These are phyloP conservation scores for Unio pictorum DNA, from an alignment of 2,888 invertebrate genomes.

Conservation along the genomic window DNA sequence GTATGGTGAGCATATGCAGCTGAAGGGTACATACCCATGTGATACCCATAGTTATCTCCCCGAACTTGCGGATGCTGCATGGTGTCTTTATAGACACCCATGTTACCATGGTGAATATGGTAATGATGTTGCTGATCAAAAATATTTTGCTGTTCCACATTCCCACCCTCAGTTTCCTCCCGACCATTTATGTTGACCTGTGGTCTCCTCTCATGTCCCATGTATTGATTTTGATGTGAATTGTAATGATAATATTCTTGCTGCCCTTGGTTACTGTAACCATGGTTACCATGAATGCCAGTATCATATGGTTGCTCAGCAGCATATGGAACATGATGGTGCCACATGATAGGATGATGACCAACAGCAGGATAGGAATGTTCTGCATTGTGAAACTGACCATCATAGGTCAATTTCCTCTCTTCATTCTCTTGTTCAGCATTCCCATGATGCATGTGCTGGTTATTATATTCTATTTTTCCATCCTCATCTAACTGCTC, in stretches of 20 bases:
- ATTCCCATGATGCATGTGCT: constrained; percentile 3
- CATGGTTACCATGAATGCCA: constrained; percentile 14
- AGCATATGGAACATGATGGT: constrained; percentile 8
- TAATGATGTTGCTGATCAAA: constrained; percentile 19
- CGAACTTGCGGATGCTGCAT: constrained; percentile 8
- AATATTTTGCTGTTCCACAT: constrained; percentile 13
- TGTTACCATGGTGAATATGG: constrained; percentile 14
- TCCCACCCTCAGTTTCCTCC: constrained; percentile 42
- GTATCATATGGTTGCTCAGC: constrained; percentile 32
- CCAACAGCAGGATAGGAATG: too few relatives aligned
- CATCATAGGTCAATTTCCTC: constrained; percentile 1
- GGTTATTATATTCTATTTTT: too few relatives aligned
- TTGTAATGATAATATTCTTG: constrained; percentile 7
- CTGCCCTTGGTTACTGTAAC: constrained; percentile 8
- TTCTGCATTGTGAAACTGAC: constrained; percentile 3
- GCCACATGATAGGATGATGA: constrained; percentile 12
- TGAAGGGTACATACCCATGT: constrained; percentile 3
- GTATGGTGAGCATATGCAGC: not conserved
- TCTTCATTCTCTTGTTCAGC: constrained; percentile 2
- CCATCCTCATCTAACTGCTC: constrained; percentile 17
- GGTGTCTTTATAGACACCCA: constrained; percentile 12
- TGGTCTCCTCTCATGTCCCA: constrained; percentile 25
- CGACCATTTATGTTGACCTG: constrained; percentile 34
- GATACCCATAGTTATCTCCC: constrained; percentile 5
- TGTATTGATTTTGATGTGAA: constrained; percentile 22